Conservation (phyloP, 2,888 invertebrate genomes). For the Tachina lurida region DNA sequence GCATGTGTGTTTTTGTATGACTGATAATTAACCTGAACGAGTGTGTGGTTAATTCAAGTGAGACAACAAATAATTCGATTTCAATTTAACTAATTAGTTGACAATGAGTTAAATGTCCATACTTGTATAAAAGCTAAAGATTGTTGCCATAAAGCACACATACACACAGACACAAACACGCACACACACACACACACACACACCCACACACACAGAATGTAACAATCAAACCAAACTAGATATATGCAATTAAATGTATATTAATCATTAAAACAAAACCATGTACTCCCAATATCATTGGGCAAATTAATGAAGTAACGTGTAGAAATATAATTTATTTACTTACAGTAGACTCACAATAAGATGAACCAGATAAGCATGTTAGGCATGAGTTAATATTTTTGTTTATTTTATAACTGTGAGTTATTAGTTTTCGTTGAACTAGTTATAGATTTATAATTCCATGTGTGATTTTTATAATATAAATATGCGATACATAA, state of each 20-base stretch:
- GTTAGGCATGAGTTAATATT: too few relatives aligned
- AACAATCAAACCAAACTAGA: conserved; percentile 14
- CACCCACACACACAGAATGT: background rate
- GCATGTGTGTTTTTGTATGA: conserved; percentile 47
- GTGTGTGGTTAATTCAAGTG: conserved; percentile 77
- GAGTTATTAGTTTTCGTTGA: too few relatives aligned
- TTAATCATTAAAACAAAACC: conserved; percentile 26
- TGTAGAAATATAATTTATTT: background rate
- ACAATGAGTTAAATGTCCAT: conserved; percentile 71
- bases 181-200: too few relatives aligned
- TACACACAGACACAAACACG: background rate
- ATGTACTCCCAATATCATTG: conserved; percentile 1
- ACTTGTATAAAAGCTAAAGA: conserved; percentile 9
- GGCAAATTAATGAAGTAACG: conserved; percentile 2
- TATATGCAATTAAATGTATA: conserved; percentile 23
- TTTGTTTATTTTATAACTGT: too few relatives aligned
- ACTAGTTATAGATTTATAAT: too few relatives aligned
- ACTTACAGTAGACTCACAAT: too few relatives aligned
- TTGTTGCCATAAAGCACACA: background rate
- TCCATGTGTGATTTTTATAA: too few relatives aligned
- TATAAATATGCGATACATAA: too few relatives aligned
- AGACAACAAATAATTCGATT: conserved; percentile 82
- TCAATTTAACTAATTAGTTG: conserved; percentile 81
- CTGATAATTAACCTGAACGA: conserved; percentile 78
- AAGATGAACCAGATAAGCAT: too few relatives aligned